These are phyloP conservation scores for Coremacera marginata DNA, from an alignment of 2,888 invertebrate species.

Conservation along the genomic window DNA sequence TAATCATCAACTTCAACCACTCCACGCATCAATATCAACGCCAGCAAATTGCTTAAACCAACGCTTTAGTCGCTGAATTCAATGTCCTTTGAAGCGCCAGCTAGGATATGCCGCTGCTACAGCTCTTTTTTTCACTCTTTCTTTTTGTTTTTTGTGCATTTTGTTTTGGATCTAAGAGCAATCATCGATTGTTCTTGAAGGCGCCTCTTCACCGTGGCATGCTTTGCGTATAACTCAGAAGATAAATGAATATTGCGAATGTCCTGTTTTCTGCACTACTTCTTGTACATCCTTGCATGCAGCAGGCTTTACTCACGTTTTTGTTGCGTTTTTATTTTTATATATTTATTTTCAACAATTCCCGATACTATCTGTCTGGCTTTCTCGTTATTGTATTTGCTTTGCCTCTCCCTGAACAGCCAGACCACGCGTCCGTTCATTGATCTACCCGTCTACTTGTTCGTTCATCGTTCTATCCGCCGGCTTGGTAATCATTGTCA, in stretches of 20 bases:
- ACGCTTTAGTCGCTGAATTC: neutral
- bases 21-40: too few relatives aligned
- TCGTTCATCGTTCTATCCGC: neutral
- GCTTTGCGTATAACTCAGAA: neutral
- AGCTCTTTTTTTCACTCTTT: neutral
- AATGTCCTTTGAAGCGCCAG: neutral
- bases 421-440: neutral
- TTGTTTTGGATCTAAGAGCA: neutral
- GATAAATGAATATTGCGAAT: constrained; percentile 3
- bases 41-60: neutral
- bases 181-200: neutral
- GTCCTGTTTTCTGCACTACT: neutral
- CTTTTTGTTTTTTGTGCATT: neutral
- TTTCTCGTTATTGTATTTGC: neutral
- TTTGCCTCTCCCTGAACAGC: neutral
- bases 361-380: too few relatives aligned
- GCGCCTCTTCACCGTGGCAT: too few relatives aligned
- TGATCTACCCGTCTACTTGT: constrained; percentile 2
- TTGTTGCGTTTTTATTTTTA: too few relatives aligned
- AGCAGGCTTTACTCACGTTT: neutral
- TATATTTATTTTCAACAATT: too few relatives aligned
- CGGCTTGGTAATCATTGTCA: constrained; percentile 16
- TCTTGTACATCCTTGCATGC: neutral
- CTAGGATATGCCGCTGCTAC: neutral
- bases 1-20: too few relatives aligned